Conservation (phyloP, 2,113 vertebrate genomes). For the Forbesichthys agassizii region DNA sequence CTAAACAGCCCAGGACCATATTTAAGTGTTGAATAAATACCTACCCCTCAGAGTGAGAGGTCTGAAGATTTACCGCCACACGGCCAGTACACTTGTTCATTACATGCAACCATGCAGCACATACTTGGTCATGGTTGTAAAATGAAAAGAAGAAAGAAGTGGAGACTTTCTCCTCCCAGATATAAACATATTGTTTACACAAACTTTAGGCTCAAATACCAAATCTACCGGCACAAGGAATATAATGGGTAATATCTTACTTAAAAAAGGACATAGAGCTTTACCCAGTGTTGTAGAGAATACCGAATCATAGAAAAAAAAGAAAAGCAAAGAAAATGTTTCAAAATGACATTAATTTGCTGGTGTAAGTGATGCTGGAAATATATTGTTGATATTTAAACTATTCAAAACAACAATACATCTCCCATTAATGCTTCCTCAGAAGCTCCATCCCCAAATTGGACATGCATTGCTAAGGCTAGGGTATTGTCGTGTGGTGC, state of each 20-base stretch:
- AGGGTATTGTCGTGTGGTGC: too few species aligned
- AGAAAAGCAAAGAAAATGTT: too few species aligned
- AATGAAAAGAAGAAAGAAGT: not conserved
- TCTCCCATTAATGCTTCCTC: too few species aligned
- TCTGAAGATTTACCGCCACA: conserved; percentile 58
- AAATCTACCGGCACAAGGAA: conserved; percentile 29
- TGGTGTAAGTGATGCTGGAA: too few species aligned
- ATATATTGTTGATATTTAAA: too few species aligned
- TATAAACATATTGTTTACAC: conserved; percentile 51
- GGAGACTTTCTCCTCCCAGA: conserved; percentile 34
- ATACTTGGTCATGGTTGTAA: conserved; percentile 20
- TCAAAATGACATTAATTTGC: too few species aligned
- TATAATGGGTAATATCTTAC: conserved; percentile 40
- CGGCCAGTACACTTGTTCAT: conserved; percentile 38
- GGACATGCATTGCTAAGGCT: too few species aligned
- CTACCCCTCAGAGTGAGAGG: conserved; percentile 58
- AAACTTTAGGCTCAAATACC: conserved; percentile 55
- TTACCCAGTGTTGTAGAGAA: too few species aligned
- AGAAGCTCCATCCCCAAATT: too few species aligned
- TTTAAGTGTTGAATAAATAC: conserved; percentile 75
- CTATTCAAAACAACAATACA: too few species aligned
- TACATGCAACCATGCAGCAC: conserved; percentile 2
- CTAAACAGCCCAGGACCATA: conserved; percentile 63
- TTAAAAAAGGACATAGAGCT: conserved; percentile 11
- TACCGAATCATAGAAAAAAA: too few species aligned